Conservation (phyloP, 1,140 invertebrate species). For the Drosophila yakuba region DNA sequence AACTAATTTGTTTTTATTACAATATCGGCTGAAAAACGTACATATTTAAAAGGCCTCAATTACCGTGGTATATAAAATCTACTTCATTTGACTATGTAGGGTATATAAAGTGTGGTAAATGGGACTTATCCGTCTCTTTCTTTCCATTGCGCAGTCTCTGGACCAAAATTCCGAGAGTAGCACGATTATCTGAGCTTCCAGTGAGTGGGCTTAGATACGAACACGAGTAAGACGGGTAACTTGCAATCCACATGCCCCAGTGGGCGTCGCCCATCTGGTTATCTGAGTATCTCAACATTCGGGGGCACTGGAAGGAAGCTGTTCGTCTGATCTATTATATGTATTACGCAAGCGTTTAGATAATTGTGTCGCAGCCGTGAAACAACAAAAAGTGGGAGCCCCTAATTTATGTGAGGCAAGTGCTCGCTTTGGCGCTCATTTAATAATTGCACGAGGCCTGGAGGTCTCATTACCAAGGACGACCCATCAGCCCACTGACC, state of each 20-base stretch:
- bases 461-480: slow-evolving; percentile 70
- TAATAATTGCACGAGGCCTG: slow-evolving; percentile 80
- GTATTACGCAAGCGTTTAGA: slow-evolving; percentile 39
- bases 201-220: slow-evolving; percentile 36
- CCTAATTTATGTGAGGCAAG: slow-evolving; percentile 77
- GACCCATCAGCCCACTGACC: slow-evolving; percentile 45
- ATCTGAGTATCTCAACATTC: slow-evolving; percentile 16
- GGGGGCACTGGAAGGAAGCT: slow-evolving; percentile 40
- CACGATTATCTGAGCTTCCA: slow-evolving; percentile 57
- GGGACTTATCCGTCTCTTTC: background rate
- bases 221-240: slow-evolving; percentile 6
- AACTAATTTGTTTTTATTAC: slow-evolving; percentile 34
- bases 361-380: slow-evolving; percentile 46
- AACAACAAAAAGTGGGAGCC: slow-evolving; percentile 32
- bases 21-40: slow-evolving; percentile 49
- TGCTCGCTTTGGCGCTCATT: slow-evolving; percentile 79
- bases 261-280: slow-evolving; percentile 53
- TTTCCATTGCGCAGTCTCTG: slow-evolving; percentile 61
- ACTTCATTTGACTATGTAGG: background rate
- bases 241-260: slow-evolving; percentile 30
- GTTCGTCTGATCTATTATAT: slow-evolving; percentile 6
- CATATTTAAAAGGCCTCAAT: slow-evolving; percentile 31
- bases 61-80: slow-evolving; percentile 1
- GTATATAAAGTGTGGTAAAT: background rate
- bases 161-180: slow-evolving; percentile 8